Evolutionary conservation across 2,888 invertebrate genomes (phyloP), one percentile per base, ranked within the genome.

Genomic region (Dermolepida albohirtum): DNA sequence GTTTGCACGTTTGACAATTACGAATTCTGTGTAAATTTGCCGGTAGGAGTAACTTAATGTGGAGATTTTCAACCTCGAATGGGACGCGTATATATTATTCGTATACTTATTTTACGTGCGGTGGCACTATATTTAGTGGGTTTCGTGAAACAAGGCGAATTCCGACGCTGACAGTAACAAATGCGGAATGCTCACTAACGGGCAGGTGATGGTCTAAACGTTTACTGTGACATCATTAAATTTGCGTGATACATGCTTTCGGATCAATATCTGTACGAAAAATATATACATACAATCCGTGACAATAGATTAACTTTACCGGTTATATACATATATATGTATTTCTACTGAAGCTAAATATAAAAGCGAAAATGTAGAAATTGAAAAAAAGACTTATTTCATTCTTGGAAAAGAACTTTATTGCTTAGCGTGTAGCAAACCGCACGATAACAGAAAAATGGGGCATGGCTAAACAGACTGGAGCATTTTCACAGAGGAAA

Each of bases 141-240:
- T 70, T 70, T 70, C 59, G 67, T 64, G 70, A 70, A 70, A 65
- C 64, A 64, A 59, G 51, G 64, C 54, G 44, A 67, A 64, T 55
- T 63, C 66, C 69, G 50, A 59, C 49, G 41, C 50, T 59, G 70
- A 70, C 70, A 67, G 64, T 70, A 64, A 70, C 70, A 70, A 70
- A 70, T 70, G 70, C 67, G 70, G 62, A 67, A 70, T 55, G 70
- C 70, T 62, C 67, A 65, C 67, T 64, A 70, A 70, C 70, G 66
- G 66, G 66, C 66, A 66, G 54, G 66, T 66, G 66, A 66, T 44
- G 66, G 47, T 16, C 47, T 2, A 66, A 66, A 66, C 43, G 57
- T 66, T 55, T 66, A 66, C 49, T 66, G 66, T 66, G 66, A 66
- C 66, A 57, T 66, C 66, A 66, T 66, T 66, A 57, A 57, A 55